These are phyloP conservation scores for Lophius americanus DNA, from an alignment of 2,797 vertebrate species.

Conservation along the genomic window DNA sequence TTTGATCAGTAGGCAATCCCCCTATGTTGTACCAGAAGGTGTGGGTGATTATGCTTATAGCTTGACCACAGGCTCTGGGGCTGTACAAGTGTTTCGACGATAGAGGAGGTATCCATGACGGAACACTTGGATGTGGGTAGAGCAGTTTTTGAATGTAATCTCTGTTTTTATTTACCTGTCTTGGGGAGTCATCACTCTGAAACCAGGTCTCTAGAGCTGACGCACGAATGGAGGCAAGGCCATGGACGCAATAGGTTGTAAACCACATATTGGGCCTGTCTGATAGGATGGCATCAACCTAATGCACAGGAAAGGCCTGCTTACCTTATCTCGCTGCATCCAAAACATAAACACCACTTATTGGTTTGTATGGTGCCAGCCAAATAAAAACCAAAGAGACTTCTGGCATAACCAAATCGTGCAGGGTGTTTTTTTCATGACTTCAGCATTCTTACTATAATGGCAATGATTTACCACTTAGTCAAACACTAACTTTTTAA, in stretches of 20 bases:
- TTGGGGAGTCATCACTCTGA: conserved; percentile 6
- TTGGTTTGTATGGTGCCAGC: conserved; percentile 11
- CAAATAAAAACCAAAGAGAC: not conserved
- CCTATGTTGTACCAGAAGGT: conserved; percentile 48
- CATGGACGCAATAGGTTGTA: conserved; percentile 49
- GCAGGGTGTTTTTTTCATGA: conserved; percentile 2
- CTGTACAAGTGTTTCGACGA: conserved; percentile 35
- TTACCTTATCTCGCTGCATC: conserved; percentile 31
- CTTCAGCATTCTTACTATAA: not conserved
- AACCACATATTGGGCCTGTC: conserved; percentile 48
- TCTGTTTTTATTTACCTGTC: not conserved
- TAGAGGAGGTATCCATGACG: conserved; percentile 35
- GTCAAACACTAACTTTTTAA: not conserved
- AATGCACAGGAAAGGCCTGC: conserved; percentile 57
- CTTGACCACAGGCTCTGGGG: conserved; percentile 17
- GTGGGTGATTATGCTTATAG: conserved; percentile 37
- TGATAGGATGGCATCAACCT: conserved; percentile 66
- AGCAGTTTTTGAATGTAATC: not conserved
- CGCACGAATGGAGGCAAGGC: conserved; percentile 39
- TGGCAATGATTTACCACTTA: not conserved
- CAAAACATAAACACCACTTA: conserved; percentile 46
- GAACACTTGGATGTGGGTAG: conserved; percentile 21
- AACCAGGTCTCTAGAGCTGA: conserved; percentile 11
- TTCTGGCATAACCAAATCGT: not conserved
- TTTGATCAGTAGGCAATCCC: conserved; percentile 41